A percentile compares a stretch with the other conserved stretches of the same genome.
These are phyloP conservation scores for Lates calcarifer DNA, from an alignment of 2,113 vertebrate species.

Conservation along the genomic window DNA sequence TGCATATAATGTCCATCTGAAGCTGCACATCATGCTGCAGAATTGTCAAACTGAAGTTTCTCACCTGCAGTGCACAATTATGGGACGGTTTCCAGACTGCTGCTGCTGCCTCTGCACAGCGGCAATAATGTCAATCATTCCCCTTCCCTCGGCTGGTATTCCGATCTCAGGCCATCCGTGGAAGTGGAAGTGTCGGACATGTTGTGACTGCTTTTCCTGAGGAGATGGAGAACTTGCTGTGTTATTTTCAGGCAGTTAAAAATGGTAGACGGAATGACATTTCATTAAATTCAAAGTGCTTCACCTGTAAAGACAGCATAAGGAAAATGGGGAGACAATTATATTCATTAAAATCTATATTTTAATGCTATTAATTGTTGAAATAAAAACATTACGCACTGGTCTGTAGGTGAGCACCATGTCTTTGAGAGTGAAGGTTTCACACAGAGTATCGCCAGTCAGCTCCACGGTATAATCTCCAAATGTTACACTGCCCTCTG, in stretches of 20 bases:
- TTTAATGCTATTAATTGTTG: background rate
- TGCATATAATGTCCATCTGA: conserved; percentile 21
- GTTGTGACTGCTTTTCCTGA: conserved; percentile 87
- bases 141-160: conserved; percentile 91
- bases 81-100: conserved; percentile 87
- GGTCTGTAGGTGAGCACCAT: conserved; percentile 79
- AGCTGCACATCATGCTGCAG: conserved; percentile 20
- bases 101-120: conserved; percentile 92
- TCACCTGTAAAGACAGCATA: conserved; percentile 1
- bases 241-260: conserved; percentile 63
- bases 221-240: conserved; percentile 18
- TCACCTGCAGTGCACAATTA: conserved; percentile 98
- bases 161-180: conserved; percentile 97
- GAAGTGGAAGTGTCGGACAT: conserved; percentile 94
- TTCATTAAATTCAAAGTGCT: conserved; percentile 5
- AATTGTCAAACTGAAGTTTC: conserved; percentile 46
- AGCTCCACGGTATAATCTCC: conserved; percentile 86
- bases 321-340: background rate
- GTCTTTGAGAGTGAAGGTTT: conserved; percentile 88
- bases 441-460: conserved; percentile 90
- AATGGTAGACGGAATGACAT: conserved; percentile 11
- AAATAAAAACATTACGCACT: conserved; percentile 56
- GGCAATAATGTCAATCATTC: conserved; percentile 93
- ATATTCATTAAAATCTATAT: background rate
- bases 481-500: conserved; percentile 86